A percentile compares a stretch with the other conserved stretches of the same genome.
phyloP scores from a whole-genome alignment of 2,113 vertebrate genomes.

The Synodontis membranacea region DNA sequence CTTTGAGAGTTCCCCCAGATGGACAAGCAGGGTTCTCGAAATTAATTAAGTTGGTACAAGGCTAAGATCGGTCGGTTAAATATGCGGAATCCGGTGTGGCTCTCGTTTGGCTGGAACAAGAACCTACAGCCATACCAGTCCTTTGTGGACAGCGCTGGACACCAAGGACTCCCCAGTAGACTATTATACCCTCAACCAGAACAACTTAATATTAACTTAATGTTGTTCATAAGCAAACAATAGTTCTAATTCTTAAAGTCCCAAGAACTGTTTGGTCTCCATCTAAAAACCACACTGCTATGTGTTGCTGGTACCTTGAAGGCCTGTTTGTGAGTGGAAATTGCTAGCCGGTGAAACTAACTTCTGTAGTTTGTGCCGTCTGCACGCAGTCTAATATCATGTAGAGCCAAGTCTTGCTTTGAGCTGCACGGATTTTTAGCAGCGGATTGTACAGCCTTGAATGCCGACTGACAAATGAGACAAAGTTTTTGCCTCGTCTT shows the following conservation, averaged over 20 bases:
- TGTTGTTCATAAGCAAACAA: neutral
- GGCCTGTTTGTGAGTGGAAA: neutral
- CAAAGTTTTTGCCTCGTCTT: neutral
- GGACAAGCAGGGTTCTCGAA: neutral
- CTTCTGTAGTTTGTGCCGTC: neutral
- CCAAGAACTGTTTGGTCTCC: neutral
- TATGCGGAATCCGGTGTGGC: neutral
- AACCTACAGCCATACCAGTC: neutral
- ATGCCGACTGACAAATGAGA: neutral
- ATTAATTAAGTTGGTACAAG: neutral
- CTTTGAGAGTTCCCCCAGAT: neutral
- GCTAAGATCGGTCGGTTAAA: neutral
- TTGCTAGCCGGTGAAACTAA: neutral
- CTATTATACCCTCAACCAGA: neutral
- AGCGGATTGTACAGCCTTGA: neutral
- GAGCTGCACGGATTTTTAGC: neutral
- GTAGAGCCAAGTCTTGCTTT: neutral
- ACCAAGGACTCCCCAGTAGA: neutral
- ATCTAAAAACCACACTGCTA: neutral
- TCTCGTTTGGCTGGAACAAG: neutral
- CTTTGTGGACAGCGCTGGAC: neutral
- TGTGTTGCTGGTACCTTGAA: neutral
- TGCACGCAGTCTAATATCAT: neutral
- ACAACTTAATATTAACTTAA: too few species aligned
- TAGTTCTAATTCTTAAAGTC: neutral